These are phyloP conservation scores for Lonchura striata DNA, from an alignment of 2,113 vertebrate genomes.

Conservation along the genomic window DNA sequence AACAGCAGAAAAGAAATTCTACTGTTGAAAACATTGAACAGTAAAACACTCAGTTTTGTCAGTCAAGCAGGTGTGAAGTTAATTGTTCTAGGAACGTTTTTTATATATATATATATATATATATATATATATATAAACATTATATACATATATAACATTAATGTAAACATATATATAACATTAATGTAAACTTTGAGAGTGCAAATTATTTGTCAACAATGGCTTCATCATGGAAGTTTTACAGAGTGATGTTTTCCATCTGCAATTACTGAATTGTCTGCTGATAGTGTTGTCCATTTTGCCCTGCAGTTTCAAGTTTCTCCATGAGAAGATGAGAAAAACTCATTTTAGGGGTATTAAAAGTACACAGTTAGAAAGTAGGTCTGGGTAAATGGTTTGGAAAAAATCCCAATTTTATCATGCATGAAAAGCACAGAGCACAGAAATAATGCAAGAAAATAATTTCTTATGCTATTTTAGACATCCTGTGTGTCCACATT, in stretches of 20 bases:
- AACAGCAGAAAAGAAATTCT: not conserved
- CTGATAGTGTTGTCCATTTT: not conserved
- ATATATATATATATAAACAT: too few relatives aligned
- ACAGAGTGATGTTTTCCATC: not conserved
- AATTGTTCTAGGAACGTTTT: not conserved
- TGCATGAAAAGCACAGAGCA: conserved; percentile 35
- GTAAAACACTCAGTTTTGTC: not conserved
- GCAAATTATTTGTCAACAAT: not conserved
- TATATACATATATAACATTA: too few relatives aligned
- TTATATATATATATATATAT: too few relatives aligned
- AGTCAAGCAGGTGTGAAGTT: not conserved
- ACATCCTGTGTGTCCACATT: not conserved
- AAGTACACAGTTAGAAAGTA: conserved; percentile 48
- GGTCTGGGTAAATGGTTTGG: conserved; percentile 59
- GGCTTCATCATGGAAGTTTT: not conserved
- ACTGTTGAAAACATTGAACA: not conserved
- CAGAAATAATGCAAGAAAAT: conserved; percentile 29
- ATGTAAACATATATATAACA: not conserved
- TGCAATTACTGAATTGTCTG: not conserved
- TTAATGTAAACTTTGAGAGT: not conserved
- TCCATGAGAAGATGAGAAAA: not conserved
- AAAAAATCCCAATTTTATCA: conserved; percentile 59
- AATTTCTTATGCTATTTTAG: conserved; percentile 14
- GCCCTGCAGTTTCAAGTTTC: not conserved
- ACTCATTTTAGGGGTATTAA: conserved; percentile 48